Conservation (phyloP, 1,140 invertebrate genomes). For the Ceratosolen solmsi region DNA sequence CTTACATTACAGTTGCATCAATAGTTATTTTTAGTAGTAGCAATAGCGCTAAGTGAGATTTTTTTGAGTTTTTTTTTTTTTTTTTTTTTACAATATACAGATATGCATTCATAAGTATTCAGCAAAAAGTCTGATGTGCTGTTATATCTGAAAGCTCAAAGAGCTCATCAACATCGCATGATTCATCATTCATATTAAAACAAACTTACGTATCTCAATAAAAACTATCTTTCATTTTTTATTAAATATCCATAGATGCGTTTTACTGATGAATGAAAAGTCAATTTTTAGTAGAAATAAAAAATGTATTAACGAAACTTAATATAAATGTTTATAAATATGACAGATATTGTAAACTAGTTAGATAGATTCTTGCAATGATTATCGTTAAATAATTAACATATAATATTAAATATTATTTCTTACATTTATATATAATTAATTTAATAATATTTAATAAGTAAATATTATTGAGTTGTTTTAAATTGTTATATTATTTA, state of each 20-base stretch:
- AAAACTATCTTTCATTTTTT: not conserved
- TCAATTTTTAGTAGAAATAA: too few relatives aligned
- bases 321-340: too few relatives aligned
- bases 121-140: not conserved
- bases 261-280: not conserved
- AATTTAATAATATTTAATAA: too few relatives aligned
- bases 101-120: not conserved
- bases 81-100: slow-evolving; percentile 38
- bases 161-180: slow-evolving; percentile 4
- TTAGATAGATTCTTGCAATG: too few relatives aligned
- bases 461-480: too few relatives aligned
- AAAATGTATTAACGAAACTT: too few relatives aligned
- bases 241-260: not conserved
- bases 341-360: too few relatives aligned
- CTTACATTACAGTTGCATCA: not conserved
- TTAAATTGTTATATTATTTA: too few relatives aligned
- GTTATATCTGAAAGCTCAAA: slow-evolving; percentile 22
- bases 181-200: slow-evolving; percentile 14
- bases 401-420: too few relatives aligned
- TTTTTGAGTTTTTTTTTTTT: not conserved
- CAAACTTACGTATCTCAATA: not conserved
- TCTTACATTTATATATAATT: too few relatives aligned
- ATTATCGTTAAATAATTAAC: too few relatives aligned
- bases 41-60: not conserved
- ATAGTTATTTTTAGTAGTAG: not conserved